phyloP scores from a whole-genome alignment of 23 tunicate genomes.

The Ciona savignyi region DNA sequence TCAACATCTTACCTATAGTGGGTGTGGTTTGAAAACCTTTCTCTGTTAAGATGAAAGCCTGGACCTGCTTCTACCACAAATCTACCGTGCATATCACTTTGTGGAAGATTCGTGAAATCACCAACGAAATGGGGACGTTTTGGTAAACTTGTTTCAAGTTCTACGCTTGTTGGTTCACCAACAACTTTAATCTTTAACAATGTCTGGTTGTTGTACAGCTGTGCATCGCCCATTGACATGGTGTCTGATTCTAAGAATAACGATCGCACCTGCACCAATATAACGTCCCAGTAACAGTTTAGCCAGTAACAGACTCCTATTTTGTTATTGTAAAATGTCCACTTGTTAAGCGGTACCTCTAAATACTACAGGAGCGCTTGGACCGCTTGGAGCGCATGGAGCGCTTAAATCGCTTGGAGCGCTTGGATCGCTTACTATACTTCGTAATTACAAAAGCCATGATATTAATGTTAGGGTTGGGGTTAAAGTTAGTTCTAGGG shows the following conservation, averaged over 20 bases:
- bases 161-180: neutral
- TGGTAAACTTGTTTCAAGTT: neutral
- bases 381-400: no score
- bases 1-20: neutral
- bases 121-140: neutral
- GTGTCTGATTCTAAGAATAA: neutral
- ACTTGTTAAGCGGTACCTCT: no score
- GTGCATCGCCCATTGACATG: neutral
- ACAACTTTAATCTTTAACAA: neutral
- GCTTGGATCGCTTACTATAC: no score
- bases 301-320: no score
- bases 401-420: no score
- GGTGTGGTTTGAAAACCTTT: neutral
- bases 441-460: no score
- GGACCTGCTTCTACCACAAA: slow-evolving; percentile 11
- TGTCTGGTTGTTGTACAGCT: neutral
- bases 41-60: slow-evolving; percentile 2
- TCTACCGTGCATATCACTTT: neutral
- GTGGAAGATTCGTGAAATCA: neutral
- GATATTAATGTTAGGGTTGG: no score
- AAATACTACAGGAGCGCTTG: no score
- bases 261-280: slow-evolving; percentile 10
- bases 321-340: no score
- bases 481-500: no score
- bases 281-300: no score